A percentile compares a stretch with the other conserved stretches of the same genome.
Evolutionary conservation across 2,888 invertebrate genomes (phyloP).

Genomic region (Petrolisthes cinctipes): DNA sequence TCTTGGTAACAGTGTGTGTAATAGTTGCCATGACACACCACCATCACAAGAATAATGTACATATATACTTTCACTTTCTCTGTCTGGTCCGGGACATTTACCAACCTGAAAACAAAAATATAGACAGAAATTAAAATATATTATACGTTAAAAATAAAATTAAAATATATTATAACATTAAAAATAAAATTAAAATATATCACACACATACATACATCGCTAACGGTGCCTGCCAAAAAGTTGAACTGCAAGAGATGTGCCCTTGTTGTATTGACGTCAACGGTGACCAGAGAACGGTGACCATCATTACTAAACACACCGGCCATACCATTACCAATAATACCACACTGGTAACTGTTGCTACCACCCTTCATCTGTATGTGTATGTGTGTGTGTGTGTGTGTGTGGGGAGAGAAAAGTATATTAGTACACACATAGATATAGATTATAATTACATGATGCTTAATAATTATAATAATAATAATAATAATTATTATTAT

Average conservation of each 20-base stretch:
- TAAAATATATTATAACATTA: too few relatives aligned
- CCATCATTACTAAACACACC: constrained; percentile 59
- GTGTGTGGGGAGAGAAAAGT: too few relatives aligned
- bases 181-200: too few relatives aligned
- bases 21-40: constrained; percentile 69
- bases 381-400: too few relatives aligned
- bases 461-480: too few relatives aligned
- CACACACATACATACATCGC: constrained; percentile 58
- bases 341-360: constrained; percentile 53
- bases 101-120: constrained; percentile 49
- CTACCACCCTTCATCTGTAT: constrained; percentile 54
- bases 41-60: constrained; percentile 70
- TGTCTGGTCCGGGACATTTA: constrained; percentile 69
- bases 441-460: too few relatives aligned
- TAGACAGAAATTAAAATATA: background rate
- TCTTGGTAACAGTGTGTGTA: constrained; percentile 68
- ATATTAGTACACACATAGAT: too few relatives aligned
- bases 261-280: constrained; percentile 61
- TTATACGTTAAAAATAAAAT: too few relatives aligned
- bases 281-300: constrained; percentile 48
- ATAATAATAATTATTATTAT: too few relatives aligned
- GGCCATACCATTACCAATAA: constrained; percentile 54
- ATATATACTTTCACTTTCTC: constrained; percentile 68
- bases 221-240: constrained; percentile 57
- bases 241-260: constrained; percentile 58